Base-by-base conservation (phyloP, 2,888 invertebrate species). In the Drosophila austrosaltans region DNA sequence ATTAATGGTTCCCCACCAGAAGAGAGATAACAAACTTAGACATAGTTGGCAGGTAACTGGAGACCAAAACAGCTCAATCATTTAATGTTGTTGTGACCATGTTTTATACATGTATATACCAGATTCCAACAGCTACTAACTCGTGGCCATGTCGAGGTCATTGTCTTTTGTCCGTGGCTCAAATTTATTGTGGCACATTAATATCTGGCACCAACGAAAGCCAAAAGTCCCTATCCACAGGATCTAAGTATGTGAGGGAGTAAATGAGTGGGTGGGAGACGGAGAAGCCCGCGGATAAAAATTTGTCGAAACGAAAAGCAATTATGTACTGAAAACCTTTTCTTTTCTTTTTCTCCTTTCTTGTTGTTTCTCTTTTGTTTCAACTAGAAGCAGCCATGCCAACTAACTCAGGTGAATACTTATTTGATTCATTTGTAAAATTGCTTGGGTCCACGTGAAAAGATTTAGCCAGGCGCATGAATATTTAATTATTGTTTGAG, bases 151-250 rank as follows among this genome's bases (percentile, higher is more conserved):
- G 39, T 54, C 75, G 63, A 75, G 71, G 71, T 75, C 70, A 82
- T 75, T 77, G 72, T 66, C 63, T 64, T 67, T 72, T 60, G 54
- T 60, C 62, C 22, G 32, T 53, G 62, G n/a, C 64, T 66, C 28
- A 39, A 58, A 77, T 78, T 74, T 74, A 77, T 70, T 72, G 63
- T 48, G 30, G 16, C 66, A 58, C 72, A 77, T 82, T 77, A 72
- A 75, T 72, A 69, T 61, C 44, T n/a, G 16, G 32, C 36, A 10
- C 48, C 28, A 42, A 30, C 12, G 42, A 25, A 44, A 8, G 25
- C 48, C 25, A 4, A n/a, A 44, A 16, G 2, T 28, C 25, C 6
- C 60, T 44, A 32, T 22, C 48, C 22, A 20, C 7, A 48, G 25
- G 48, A 48, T 48, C 48, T 22, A 48, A 48, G 48, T 48, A 22